Conservation (phyloP, 2,888 invertebrate species). For the Drosophila suboccidentalis region DNA sequence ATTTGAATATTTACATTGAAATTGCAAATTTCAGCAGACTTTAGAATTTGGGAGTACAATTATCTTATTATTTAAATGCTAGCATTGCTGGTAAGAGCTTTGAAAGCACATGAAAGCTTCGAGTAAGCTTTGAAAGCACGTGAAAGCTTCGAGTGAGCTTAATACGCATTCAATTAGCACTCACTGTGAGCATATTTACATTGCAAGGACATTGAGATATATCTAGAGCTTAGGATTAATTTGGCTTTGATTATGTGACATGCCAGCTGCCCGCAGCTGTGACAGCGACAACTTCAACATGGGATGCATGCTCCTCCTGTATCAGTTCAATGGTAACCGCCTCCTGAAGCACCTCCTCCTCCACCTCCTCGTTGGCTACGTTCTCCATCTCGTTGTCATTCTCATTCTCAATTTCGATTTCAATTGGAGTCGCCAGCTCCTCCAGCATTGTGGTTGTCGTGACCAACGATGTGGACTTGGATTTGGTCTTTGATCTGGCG, state of each 20-base stretch:
- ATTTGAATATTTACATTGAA: not conserved
- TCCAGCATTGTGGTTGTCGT: not conserved
- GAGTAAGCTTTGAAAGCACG: not conserved
- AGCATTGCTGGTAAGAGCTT: not conserved
- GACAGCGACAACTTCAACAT: conserved; percentile 40
- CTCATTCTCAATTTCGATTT: not conserved
- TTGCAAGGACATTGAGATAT: not conserved
- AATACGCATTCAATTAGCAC: not conserved
- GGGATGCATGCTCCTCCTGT: conserved; percentile 24
- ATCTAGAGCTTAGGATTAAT: not conserved
- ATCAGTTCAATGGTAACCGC: not conserved
- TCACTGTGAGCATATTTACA: not conserved
- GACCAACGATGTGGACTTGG: conserved; percentile 5
- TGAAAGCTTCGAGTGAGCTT: too few species aligned
- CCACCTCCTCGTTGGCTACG: not conserved
- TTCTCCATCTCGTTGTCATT: not conserved
- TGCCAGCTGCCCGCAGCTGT: conserved; percentile 46
- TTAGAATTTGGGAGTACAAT: not conserved
- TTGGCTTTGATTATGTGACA: conserved; percentile 13
- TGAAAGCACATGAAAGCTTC: conserved; percentile 3
- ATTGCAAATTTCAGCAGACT: not conserved
- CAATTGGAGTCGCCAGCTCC: not conserved
- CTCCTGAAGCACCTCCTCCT: conserved; percentile 6
- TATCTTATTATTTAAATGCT: not conserved
- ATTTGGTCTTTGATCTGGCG: conserved; percentile 18